phyloP scores from a whole-genome alignment of 2,113 vertebrate species.

The Capreolus pygargus region DNA sequence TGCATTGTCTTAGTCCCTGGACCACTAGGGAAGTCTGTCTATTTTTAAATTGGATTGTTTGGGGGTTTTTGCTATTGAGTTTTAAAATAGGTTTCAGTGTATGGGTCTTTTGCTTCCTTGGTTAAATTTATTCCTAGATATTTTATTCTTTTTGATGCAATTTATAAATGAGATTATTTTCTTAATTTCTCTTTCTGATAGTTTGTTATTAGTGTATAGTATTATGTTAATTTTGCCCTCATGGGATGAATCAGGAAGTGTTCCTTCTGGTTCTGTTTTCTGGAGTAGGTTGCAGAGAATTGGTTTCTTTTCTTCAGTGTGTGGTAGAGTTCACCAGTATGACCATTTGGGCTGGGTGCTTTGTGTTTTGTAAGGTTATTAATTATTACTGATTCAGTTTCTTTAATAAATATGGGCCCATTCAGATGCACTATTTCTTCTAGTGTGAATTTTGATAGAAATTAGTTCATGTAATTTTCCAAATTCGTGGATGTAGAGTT shows the following conservation, averaged over 20 bases:
- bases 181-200: neutral
- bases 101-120: neutral
- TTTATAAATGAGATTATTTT: neutral
- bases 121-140: neutral
- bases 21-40: neutral
- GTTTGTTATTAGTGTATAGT: neutral
- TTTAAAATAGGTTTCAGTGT: neutral
- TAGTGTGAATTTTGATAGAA: constrained; percentile 9
- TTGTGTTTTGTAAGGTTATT: neutral
- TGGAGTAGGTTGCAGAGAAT: neutral
- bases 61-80: neutral
- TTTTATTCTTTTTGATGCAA: neutral
- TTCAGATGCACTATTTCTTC: neutral
- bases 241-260: neutral
- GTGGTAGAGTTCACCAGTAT: neutral
- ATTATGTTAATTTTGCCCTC: neutral
- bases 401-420: neutral
- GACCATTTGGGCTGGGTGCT: neutral
- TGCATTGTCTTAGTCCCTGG: neutral
- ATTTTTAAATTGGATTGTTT: neutral
- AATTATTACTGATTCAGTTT: neutral
- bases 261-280: neutral
- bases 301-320: neutral
- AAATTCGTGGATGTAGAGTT: neutral
- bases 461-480: neutral